phyloP scores from a whole-genome alignment of 35 echinoderm and acorn worm genomes.

The Apostichopus japonicus region DNA sequence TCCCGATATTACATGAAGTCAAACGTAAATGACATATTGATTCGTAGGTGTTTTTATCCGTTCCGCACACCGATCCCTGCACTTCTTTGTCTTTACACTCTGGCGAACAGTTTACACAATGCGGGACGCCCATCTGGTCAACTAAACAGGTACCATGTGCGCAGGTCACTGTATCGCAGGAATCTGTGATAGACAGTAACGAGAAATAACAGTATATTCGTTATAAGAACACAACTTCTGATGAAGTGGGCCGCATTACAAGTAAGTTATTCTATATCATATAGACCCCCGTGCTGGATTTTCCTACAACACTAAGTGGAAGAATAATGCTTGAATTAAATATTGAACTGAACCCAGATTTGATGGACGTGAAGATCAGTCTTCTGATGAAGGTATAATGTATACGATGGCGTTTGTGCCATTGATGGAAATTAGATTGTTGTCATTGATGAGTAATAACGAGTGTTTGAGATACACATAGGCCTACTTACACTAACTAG shows the following conservation, averaged over 20 bases:
- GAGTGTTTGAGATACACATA: neutral
- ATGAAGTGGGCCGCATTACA: neutral
- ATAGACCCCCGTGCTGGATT: too few species aligned
- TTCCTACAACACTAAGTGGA: too few species aligned
- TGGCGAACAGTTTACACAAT: neutral
- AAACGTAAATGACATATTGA: conserved; percentile 37
- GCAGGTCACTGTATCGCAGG: conserved; percentile 12
- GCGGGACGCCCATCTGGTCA: conserved; percentile 7
- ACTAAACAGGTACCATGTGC: conserved; percentile 1
- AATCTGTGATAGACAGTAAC: conserved; percentile 16
- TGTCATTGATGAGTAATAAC: too few species aligned
- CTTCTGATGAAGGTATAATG: too few species aligned
- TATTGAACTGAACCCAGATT: too few species aligned
- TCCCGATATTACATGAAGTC: neutral
- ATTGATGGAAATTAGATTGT: too few species aligned
- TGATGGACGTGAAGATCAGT: too few species aligned
- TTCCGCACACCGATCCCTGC: neutral
- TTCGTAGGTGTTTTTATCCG: conserved; percentile 23
- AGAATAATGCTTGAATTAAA: too few species aligned
- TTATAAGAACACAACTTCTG: neutral
- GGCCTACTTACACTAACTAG: neutral
- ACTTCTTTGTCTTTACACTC: neutral
- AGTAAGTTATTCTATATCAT: neutral
- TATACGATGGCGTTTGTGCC: too few species aligned
- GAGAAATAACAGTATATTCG: neutral